Evolutionary conservation across 2,888 invertebrate genomes (phyloP).

Genomic region (Helleia helle): DNA sequence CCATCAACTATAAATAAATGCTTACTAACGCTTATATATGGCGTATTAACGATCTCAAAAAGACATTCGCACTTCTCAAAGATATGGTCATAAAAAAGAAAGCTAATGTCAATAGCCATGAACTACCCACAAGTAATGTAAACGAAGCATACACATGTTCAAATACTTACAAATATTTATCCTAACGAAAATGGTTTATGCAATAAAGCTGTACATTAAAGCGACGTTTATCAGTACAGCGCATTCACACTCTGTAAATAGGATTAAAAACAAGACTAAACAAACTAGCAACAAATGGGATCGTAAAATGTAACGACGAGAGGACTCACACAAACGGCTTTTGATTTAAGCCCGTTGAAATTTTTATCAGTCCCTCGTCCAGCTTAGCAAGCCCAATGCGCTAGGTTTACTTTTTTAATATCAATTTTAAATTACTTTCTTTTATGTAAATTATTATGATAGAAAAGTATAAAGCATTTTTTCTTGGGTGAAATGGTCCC

Average conservation of each 20-base stretch:
- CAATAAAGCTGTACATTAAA: conserved; percentile 21
- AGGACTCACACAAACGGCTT: conserved; percentile 28
- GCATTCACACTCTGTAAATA: conserved; percentile 26
- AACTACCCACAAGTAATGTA: not conserved
- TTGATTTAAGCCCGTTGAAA: conserved; percentile 37
- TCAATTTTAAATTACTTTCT: conserved; percentile 13
- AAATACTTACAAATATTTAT: conserved; percentile 21
- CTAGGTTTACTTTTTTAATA: conserved; percentile 3
- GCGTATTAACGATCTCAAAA: too few species aligned
- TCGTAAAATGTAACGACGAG: conserved; percentile 29
- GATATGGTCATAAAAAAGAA: too few species aligned
- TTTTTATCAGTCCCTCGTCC: conserved; percentile 30
- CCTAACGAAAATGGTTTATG: conserved; percentile 16
- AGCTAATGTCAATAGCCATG: too few species aligned
- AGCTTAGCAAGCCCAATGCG: conserved; percentile 18
- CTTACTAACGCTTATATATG: too few species aligned
- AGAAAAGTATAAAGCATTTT: too few species aligned
- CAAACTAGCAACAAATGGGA: conserved; percentile 28
- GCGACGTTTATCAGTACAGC: conserved; percentile 20
- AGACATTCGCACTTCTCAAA: too few species aligned
- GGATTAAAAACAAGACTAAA: conserved; percentile 33
- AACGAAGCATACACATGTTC: conserved; percentile 10
- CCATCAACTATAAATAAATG: too few species aligned
- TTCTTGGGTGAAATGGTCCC: too few species aligned
- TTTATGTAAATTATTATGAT: too few species aligned